Conservation (phyloP, 2,888 invertebrate species). For the Andricus curvator region DNA sequence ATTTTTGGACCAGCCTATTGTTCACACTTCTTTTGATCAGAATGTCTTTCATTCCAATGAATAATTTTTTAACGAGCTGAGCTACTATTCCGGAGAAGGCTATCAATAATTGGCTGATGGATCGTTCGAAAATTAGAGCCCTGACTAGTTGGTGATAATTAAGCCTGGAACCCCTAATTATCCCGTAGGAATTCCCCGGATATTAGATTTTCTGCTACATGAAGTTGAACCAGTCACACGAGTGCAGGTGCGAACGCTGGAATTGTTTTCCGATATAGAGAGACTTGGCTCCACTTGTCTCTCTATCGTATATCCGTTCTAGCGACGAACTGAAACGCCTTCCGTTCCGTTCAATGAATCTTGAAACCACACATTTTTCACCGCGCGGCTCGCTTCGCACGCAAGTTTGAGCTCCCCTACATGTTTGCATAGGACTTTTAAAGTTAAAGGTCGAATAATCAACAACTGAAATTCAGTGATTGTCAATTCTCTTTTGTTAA, state of each 20-base stretch:
- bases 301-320: not conserved
- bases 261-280: constrained; percentile 34
- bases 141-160: constrained; percentile 2
- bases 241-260: constrained; percentile 19
- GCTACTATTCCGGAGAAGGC: not conserved
- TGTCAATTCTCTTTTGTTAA: too few relatives aligned
- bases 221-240: constrained; percentile 3
- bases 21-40: too few relatives aligned
- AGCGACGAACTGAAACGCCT: not conserved
- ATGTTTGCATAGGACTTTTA: too few relatives aligned
- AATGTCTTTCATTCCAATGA: too few relatives aligned
- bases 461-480: too few relatives aligned
- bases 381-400: too few relatives aligned
- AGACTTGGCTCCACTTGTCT: not conserved
- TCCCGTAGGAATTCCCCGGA: constrained; percentile 1
- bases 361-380: not conserved
- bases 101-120: not conserved
- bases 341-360: not conserved
- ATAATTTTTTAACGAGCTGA: not conserved
- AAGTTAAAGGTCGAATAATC: too few relatives aligned
- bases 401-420: too few relatives aligned
- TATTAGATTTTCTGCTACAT: constrained; percentile 24
- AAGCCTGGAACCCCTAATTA: constrained; percentile 7
- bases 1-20: too few relatives aligned
- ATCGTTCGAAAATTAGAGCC: not conserved